Evolutionary conservation across 2,888 invertebrate genomes (phyloP).

Genomic region (Ophion slaviceki): DNA sequence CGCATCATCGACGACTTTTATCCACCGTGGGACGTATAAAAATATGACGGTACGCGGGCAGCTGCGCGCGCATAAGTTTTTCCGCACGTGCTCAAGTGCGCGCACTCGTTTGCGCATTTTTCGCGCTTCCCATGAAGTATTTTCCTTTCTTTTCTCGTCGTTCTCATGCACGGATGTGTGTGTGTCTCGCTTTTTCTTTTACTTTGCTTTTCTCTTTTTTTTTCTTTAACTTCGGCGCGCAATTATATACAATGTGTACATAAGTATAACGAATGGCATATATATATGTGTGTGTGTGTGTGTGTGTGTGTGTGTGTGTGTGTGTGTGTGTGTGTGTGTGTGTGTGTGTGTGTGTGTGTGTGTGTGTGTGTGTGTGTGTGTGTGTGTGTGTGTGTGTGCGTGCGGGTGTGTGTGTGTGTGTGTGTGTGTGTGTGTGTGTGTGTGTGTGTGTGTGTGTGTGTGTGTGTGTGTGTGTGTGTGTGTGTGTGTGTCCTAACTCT

Average conservation of each 20-base stretch:
- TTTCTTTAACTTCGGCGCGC: constrained; percentile 58
- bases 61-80: constrained; percentile 35
- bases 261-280: constrained; percentile 64
- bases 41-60: constrained; percentile 79
- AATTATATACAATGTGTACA: constrained; percentile 79
- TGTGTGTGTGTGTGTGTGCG: constrained; percentile 7
- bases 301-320: not conserved
- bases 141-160: constrained; percentile 11
- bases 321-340: no score
- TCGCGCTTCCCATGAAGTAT: constrained; percentile 19
- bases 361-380: constrained; percentile 8
- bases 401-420: constrained; percentile 3
- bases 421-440: constrained; percentile 17
- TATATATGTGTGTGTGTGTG: not conserved
- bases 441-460: constrained; percentile 13
- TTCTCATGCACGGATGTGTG: constrained; percentile 1
- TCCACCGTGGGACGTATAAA: constrained; percentile 79
- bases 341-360: constrained; percentile 12
- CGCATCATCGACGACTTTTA: constrained; percentile 61
- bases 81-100: constrained; percentile 24
- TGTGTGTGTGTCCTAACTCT: constrained; percentile 12
- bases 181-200: constrained; percentile 11
- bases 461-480: constrained; percentile 2
- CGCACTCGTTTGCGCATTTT: constrained; percentile 12
- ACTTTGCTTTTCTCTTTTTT: not conserved